These are phyloP conservation scores for Ceratina japonica DNA, from an alignment of 1,140 invertebrate genomes.

Conservation along the genomic window DNA sequence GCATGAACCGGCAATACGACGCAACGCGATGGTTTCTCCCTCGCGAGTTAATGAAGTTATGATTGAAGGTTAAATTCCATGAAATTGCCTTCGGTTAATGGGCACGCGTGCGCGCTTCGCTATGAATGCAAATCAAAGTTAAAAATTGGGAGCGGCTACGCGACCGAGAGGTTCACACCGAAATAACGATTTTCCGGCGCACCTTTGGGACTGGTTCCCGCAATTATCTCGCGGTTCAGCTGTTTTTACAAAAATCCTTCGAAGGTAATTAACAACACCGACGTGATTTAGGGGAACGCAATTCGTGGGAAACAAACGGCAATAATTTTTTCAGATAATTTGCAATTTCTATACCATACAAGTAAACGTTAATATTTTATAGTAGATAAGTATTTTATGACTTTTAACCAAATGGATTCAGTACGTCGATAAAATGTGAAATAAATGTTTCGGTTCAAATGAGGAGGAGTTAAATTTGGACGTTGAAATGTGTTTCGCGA, in stretches of 20 bases:
- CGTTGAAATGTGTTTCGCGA: neutral
- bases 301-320: neutral
- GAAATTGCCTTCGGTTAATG: conserved; percentile 73
- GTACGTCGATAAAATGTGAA: too few relatives aligned
- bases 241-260: neutral
- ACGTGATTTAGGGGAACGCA: neutral
- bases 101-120: conserved; percentile 33
- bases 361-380: neutral
- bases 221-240: conserved; percentile 12
- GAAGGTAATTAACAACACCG: conserved; percentile 11
- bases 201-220: neutral
- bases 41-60: conserved; percentile 74
- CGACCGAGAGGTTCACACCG: neutral
- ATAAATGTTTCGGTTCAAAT: too few relatives aligned
- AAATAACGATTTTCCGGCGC: conserved; percentile 37
- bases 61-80: conserved; percentile 77
- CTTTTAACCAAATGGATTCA: too few relatives aligned
- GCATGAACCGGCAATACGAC: conserved; percentile 26
- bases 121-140: conserved; percentile 61
- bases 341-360: too few relatives aligned
- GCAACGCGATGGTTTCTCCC: conserved; percentile 42
- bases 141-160: conserved; percentile 44
- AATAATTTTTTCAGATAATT: neutral
- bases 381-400: too few relatives aligned
- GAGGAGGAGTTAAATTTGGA: too few relatives aligned